Evolutionary conservation across 2,888 invertebrate species (phyloP), one percentile per base, ranked within the genome.

Genomic region (Malthinus flaveolus): DNA sequence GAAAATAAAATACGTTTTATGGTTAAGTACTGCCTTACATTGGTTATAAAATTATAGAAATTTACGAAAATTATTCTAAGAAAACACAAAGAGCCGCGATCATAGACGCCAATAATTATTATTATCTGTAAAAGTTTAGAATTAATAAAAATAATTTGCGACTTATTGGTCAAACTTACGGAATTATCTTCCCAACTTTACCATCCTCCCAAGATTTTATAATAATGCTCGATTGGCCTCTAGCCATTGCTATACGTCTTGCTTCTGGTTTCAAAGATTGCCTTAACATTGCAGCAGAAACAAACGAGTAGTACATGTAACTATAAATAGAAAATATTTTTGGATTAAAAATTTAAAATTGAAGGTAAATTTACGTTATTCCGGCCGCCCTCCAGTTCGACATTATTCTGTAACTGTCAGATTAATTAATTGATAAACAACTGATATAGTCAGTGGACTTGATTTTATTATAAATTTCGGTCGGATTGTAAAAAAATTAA

Each of bases 261-360:
- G 67, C 67, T 49, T 67, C 61, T n/a, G 62, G 49, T 57, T 72
- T 73, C 34, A 71, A 59, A 15, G 69, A 65, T 49, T 58, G 60
- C 59, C 73, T 64, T 3, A 70, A 52, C 10, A 69, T 49, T 55
- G 62, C 68, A n/a, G 72, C 73, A 5, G 70, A 63, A 46, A 72
- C 66, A 8, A 64, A 62, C 7, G 73, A 74, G 49, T 71, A 73
- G 35, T 67, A 46, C 12, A 72, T 54, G 54, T 73, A 73, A 59
- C 72, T 73, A 50, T 39, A 53, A 50, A 50, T 39, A 53, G 47
- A n/a, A 39, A 39, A 8, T n/a, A 39, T 10, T 4, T 39, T 39
- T 6, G 3, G 6, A 39, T 35, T 4, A 35, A 35, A 11, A 12
- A 11, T 7, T 15, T 9, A 42, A 42, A 35, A 8, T 35, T 45